Percentiles rank a stretch among this genome's conserved stretches.
These are phyloP conservation scores for Trididemnum miniatum DNA, from an alignment of 23 tunicate genomes.

Conservation along the genomic window DNA sequence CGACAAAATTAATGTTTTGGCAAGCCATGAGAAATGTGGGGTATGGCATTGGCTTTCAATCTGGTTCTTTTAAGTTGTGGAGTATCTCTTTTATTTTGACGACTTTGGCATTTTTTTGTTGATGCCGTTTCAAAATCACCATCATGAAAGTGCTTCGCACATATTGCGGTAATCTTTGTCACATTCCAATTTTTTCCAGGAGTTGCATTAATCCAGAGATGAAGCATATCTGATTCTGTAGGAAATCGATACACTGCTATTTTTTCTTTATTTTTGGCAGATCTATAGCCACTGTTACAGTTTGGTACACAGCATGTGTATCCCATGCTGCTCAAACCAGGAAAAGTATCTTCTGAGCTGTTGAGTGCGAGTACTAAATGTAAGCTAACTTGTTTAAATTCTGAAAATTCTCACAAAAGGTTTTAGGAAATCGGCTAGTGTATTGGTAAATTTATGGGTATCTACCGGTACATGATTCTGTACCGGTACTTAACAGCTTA, in stretches of 20 bases:
- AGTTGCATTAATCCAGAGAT: neutral
- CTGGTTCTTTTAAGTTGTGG: neutral
- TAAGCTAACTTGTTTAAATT: no score
- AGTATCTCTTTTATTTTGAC: neutral
- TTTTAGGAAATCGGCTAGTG: no score
- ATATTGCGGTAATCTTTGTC: neutral
- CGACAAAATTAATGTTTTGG: slow-evolving; percentile 12
- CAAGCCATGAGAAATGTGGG: neutral
- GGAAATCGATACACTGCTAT: neutral
- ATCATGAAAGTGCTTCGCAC: slow-evolving; percentile 12
- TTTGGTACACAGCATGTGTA: neutral
- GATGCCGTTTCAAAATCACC: slow-evolving; percentile 11
- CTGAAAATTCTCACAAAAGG: no score
- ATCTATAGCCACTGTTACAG: neutral
- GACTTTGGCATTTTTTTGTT: neutral
- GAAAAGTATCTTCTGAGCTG: no score
- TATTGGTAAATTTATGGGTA: no score
- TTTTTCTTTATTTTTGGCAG: neutral
- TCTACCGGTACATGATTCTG: no score
- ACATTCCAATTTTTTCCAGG: slow-evolving; percentile 11
- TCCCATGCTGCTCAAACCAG: neutral
- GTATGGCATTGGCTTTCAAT: neutral
- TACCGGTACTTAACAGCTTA: no score
- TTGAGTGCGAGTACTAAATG: no score
- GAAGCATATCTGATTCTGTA: neutral